Base-by-base conservation (phyloP, 2,797 vertebrate species). In the Ctenopoma multispine region DNA sequence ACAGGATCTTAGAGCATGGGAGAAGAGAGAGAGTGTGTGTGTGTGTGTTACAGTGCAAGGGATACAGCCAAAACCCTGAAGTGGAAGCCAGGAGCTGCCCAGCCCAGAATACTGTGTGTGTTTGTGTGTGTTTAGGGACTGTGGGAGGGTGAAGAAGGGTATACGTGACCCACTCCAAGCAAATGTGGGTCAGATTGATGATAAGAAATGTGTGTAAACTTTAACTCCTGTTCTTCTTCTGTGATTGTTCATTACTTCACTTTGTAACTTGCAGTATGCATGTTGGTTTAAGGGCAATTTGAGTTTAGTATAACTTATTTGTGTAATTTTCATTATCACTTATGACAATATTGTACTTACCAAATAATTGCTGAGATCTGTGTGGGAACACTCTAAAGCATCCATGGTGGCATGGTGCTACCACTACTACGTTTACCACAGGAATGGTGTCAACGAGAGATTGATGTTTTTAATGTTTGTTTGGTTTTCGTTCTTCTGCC, bases 1-100 rank as follows among this genome's bases (percentile, higher is more conserved):
- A 84, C 77, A 90, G 91, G 93, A 94, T 94, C 93, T 94, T 94
- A 94, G 92, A 93, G 94, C 93, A 91, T 92, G 65, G 69, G 77
- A 89, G 83, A 87, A 67, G 72, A 79, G 83, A 8, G 72, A 4
- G 72, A 57, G 63, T 65, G 18, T 75, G 70, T 75, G 44, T 80
- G 77, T 82, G 70, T 68, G 57, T 80, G 69, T 72, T 60, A 77
- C 72, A 83, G 85, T 84, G 80, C 87, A 89, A 86, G 83, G 84
- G 86, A 88, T 69, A 54, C 55, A 91, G 91, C 91, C 89, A 93
- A 92, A 91, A 86, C 87, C 90, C 87, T 92, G 92, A 92, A 92
- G 90, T 91, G 72, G 80, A 84, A 92, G 94, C 93, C 94, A 95
- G 91, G 80, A 88, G 82, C 82, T 84, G 87, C 75, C 88, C 74